phyloP scores from a whole-genome alignment of 2,888 invertebrate species.

The Leptinotarsa juncta region DNA sequence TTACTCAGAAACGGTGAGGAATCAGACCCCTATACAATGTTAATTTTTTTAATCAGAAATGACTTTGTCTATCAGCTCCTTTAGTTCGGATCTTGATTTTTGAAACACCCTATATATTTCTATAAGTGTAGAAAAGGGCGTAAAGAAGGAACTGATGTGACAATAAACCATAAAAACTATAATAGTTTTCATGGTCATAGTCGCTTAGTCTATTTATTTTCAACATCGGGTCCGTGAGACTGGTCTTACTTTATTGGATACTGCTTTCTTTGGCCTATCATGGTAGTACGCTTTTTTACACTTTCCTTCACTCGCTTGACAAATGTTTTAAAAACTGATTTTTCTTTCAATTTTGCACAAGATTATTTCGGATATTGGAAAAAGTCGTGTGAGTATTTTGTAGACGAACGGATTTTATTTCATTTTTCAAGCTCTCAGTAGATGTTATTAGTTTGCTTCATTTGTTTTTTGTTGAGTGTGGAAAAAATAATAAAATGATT shows the following conservation, averaged over 20 bases:
- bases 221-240: conserved; percentile 37
- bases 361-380: conserved; percentile 61
- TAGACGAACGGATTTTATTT: conserved; percentile 46
- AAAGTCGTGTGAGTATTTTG: conserved; percentile 61
- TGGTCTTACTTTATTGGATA: conserved; percentile 3
- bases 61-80: too few species aligned
- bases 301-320: conserved; percentile 49
- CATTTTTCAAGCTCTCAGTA: conserved; percentile 46
- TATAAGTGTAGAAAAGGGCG: neutral
- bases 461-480: too few species aligned
- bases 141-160: neutral
- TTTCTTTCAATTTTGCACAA: conserved; percentile 50
- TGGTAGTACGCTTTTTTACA: conserved; percentile 49
- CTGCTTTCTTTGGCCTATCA: conserved; percentile 51
- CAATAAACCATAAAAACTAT: neutral
- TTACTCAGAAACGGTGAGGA: too few species aligned
- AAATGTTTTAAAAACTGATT: conserved; percentile 50
- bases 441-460: neutral
- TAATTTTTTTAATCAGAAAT: too few species aligned
- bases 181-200: neutral
- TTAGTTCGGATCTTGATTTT: too few species aligned
- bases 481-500: too few species aligned
- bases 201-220: conserved; percentile 32
- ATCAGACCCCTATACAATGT: too few species aligned
- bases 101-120: too few species aligned